Evolutionary conservation across 1,140 invertebrate species (phyloP).

Genomic region (Brachionus manjavacas): DNA sequence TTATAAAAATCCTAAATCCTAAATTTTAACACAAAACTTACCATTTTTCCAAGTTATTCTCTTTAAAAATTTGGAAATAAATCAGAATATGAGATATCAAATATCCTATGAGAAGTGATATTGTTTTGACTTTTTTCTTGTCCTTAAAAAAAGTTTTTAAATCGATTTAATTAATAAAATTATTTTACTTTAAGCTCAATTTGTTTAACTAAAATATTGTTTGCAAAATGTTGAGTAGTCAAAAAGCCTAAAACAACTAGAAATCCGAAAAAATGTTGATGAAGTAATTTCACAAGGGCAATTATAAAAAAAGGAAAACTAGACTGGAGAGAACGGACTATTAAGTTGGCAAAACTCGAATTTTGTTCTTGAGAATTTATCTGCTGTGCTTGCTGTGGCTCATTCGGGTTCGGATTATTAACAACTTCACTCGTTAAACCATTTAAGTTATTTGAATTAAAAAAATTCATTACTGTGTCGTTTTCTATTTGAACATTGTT

Average conservation of each 20-base stretch:
- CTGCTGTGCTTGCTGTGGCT: neutral
- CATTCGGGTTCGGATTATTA: neutral
- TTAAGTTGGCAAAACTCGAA: neutral
- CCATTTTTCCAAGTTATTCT: conserved; percentile 36
- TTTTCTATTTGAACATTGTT: neutral
- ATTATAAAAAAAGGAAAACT: conserved; percentile 35
- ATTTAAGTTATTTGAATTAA: neutral
- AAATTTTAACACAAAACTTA: neutral
- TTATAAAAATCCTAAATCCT: neutral
- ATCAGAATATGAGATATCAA: neutral
- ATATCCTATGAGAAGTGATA: neutral
- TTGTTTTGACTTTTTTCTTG: neutral
- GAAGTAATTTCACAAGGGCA: conserved; percentile 23
- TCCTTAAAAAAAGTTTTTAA: neutral
- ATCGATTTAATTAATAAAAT: neutral
- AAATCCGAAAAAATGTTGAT: conserved; percentile 42
- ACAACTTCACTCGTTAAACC: neutral
- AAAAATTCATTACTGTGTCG: neutral
- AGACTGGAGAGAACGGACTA: neutral
- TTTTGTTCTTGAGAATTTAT: neutral
- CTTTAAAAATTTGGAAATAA: conserved; percentile 20
- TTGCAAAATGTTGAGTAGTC: neutral
- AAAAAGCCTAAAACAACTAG: conserved; percentile 25
- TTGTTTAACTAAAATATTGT: conserved; percentile 17
- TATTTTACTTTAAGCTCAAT: conserved; percentile 23